Conservation (phyloP, 2,888 invertebrate species). For the Drosophila buzzatii region DNA sequence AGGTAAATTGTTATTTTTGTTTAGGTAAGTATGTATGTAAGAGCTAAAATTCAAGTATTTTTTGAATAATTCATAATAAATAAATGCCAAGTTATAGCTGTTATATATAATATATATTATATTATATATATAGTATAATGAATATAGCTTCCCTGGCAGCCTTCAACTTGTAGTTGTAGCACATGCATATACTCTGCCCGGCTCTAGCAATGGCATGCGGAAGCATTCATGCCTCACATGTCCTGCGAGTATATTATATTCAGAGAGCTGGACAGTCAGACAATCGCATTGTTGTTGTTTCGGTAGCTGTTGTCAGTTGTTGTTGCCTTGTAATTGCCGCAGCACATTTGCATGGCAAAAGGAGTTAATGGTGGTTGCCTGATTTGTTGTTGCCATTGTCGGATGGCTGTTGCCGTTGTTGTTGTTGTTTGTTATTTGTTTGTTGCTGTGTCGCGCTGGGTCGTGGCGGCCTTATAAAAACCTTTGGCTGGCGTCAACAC, state of each 20-base stretch:
- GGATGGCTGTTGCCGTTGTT: slow-evolving; percentile 41
- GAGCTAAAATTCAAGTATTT: no score
- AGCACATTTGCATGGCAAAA: slow-evolving; percentile 78
- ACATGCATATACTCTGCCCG: neutral
- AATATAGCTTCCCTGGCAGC: neutral
- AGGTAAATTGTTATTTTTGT: no score
- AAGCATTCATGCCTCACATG: slow-evolving; percentile 10
- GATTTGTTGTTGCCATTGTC: slow-evolving; percentile 58
- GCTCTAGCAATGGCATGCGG: slow-evolving; percentile 8
- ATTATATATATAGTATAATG: no score
- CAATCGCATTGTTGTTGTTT: slow-evolving; percentile 33
- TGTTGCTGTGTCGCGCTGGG: slow-evolving; percentile 61
- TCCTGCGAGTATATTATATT: slow-evolving; percentile 30
- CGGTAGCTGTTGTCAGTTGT: neutral
- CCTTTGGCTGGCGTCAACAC: slow-evolving; percentile 62
- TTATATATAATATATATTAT: no score
- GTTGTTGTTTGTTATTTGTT: slow-evolving; percentile 64
- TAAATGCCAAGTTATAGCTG: no score
- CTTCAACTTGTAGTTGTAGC: neutral
- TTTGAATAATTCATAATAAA: no score
- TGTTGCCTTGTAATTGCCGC: slow-evolving; percentile 66
- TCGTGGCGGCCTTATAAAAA: slow-evolving; percentile 77
- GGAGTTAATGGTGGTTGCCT: slow-evolving; percentile 79
- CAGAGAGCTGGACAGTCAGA: slow-evolving; percentile 35
- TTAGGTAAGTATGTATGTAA: no score